Evolutionary conservation across 2,797 vertebrate genomes (phyloP).

Genomic region (Diglossa cyanea): DNA sequence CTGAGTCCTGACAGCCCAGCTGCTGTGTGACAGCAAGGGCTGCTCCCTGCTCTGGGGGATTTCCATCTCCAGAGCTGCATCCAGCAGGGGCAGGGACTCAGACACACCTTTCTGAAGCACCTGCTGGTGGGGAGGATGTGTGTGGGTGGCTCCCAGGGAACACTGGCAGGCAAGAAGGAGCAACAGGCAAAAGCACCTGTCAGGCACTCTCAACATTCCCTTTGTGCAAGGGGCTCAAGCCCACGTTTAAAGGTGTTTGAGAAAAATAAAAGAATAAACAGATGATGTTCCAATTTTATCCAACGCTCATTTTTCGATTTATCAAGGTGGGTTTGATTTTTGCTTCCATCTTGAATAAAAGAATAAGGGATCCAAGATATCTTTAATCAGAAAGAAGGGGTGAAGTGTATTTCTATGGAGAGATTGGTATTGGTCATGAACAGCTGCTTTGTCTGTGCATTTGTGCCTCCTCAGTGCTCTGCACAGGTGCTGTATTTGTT

Average conservation of each 20-base stretch:
- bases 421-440: neutral
- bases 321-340: neutral
- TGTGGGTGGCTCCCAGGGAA: constrained; percentile 6
- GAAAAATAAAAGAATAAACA: neutral
- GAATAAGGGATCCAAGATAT: neutral
- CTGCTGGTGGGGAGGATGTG: constrained; percentile 6
- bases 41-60: neutral
- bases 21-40: constrained; percentile 21
- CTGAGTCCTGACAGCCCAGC: constrained; percentile 35
- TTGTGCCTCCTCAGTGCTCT: neutral
- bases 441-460: neutral
- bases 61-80: neutral
- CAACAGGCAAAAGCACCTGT: neutral
- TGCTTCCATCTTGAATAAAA: neutral
- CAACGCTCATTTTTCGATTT: neutral
- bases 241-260: neutral
- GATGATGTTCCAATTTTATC: neutral
- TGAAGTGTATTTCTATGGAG: neutral
- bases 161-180: neutral
- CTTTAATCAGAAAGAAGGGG: neutral
- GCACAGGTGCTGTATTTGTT: neutral
- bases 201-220: neutral
- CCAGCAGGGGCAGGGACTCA: neutral
- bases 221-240: neutral
- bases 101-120: constrained; percentile 1